Base-by-base conservation (phyloP, 2,113 vertebrate genomes). In the Camarhynchus parvulus region DNA sequence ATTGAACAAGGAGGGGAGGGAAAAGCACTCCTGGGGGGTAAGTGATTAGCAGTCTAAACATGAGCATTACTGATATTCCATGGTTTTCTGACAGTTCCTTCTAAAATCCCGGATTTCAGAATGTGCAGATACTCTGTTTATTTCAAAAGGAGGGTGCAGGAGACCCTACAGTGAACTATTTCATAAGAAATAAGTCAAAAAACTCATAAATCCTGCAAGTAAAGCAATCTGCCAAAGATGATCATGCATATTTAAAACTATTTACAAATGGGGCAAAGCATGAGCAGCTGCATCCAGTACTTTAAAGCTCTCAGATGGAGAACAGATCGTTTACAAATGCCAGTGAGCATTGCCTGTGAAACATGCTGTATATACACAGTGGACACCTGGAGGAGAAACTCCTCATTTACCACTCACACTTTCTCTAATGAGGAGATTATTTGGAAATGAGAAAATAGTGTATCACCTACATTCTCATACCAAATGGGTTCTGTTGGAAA, bases 241-340 rank as follows among this genome's bases (percentile, higher is more conserved):
- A 89, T 95, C 67, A 94, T 92, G 72, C 86, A 85, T 84, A 96
- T 96, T 96, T 88, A 94, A 96, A 95, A 91, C 64, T 91, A 94
- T 92, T 97, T 94, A 96, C 89, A 95, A 82, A 84, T 95, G 49
- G 85, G 59, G 76, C 80, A 46, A 94, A 87, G 83, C 50, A 24
- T 4, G 50, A 96, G 93, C 75, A 97, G 67, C 69, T 96, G 92
- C 91, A 74, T 64, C 56, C 75, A 92, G 59, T 92, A 94, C 87
- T 95, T 83, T 84, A 83, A 92, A 84, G 59, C 50, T 94, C 87
- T 96, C 92, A 89, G 68, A 81, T 80, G 73, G 42, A 70, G 68
- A 92, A 76, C 27, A 83, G 70, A 86, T 95, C 59, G 83, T 95
- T 87, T 94, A 77, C 76, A 76, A 96, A 85, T 80, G 83, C 22